Conservation (phyloP, 2,113 vertebrate species). For the Chrysemys picta region DNA sequence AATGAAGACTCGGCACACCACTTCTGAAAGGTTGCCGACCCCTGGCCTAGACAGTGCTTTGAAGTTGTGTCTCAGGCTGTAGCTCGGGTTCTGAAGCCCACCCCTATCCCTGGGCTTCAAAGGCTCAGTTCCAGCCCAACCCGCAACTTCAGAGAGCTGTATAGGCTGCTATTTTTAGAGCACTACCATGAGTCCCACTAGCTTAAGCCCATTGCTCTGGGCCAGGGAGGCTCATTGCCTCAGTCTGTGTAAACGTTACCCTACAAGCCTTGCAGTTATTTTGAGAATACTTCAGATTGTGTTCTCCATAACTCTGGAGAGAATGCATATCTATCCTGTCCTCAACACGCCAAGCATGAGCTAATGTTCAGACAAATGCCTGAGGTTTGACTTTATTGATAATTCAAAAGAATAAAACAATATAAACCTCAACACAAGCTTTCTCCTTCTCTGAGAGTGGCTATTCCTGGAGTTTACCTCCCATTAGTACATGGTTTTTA, state of each 20-base stretch:
- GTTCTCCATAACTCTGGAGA: not conserved
- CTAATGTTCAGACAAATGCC: accelerated
- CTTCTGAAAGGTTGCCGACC: too few relatives aligned
- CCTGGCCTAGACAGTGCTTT: not conserved
- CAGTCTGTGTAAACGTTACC: not conserved
- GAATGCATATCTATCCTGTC: accelerated
- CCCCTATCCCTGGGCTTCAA: not conserved
- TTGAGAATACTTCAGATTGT: accelerated
- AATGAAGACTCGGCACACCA: too few relatives aligned
- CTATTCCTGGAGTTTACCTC: accelerated
- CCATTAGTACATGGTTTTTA: accelerated
- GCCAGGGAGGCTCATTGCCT: not conserved
- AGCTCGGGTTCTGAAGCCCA: not conserved
- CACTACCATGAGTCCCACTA: not conserved
- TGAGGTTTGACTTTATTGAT: accelerated
- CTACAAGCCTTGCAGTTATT: not conserved
- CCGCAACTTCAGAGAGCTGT: not conserved
- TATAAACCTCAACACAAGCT: accelerated
- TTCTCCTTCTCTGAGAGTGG: too few relatives aligned
- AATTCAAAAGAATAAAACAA: accelerated
- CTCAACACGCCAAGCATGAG: accelerated
- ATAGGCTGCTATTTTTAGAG: not conserved
- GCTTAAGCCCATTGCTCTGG: not conserved
- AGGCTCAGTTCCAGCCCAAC: not conserved
- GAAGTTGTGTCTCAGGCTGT: not conserved